phyloP scores from a whole-genome alignment of 2,888 invertebrate genomes.

The Acanthosepion lycidas region DNA sequence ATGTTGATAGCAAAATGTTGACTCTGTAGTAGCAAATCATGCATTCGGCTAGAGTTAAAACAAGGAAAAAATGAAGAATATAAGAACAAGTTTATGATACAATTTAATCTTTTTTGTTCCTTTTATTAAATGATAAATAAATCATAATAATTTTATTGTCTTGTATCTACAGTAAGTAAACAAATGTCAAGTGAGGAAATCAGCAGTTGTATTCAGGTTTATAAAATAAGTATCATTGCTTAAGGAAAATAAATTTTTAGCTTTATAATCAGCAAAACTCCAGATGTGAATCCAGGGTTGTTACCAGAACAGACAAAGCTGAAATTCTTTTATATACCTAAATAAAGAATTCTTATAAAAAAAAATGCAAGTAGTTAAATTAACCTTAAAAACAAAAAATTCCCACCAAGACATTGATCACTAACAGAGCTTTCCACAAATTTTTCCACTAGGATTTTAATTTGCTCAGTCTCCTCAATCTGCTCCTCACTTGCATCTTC shows the following conservation, averaged over 20 bases:
- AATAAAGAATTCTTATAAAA: too few species aligned
- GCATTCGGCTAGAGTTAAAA: conserved; percentile 67
- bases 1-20: conserved; percentile 71
- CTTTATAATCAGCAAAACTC: too few species aligned
- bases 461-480: too few species aligned
- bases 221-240: not conserved
- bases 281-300: too few species aligned
- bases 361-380: too few species aligned
- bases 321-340: too few species aligned
- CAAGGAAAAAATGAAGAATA: conserved; percentile 34
- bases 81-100: not conserved
- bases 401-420: too few species aligned
- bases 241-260: not conserved
- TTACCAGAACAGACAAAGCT: too few species aligned
- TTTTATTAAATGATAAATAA: not conserved
- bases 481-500: too few species aligned
- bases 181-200: not conserved
- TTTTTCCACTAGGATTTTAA: too few species aligned
- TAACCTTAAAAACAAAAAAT: too few species aligned
- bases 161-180: not conserved
- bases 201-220: not conserved
- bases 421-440: too few species aligned
- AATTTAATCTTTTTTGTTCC: not conserved
- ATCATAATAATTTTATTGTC: not conserved
- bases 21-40: conserved; percentile 63